Base-by-base conservation (phyloP, 2,888 invertebrate genomes). In the Cryptus viduatorius region DNA sequence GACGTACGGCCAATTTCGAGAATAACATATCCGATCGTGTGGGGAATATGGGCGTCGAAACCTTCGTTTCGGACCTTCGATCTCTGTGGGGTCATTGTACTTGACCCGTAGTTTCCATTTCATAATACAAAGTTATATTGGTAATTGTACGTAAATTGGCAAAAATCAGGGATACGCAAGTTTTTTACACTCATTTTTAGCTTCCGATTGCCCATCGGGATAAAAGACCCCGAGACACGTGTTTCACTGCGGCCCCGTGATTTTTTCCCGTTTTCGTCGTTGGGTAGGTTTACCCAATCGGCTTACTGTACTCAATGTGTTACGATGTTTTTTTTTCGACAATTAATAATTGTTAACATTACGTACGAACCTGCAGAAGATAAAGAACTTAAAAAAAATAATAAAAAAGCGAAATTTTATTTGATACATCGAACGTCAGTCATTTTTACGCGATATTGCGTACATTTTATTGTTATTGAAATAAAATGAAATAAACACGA, bases 1-100 rank as follows among this genome's bases (percentile, higher is more conserved):
- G 88, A 88, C 89, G 65, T 77, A 86, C 87, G 24, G 90, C 88
- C 86, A 90, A 91, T 91, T 88, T 86, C 56, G 64, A 56, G 14
- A 79, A 91, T 91, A 37, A 1, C 37, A 37, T 5, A 5, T 24
- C 87, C 53, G 48, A 87, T 89, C 86, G 90, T 90, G 84, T 69
- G 24, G 46, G 76, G 37, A 73, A 48, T 53, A 84, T 84, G 84
- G 87, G 84, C 83, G 83, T 71, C 76, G 24, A 24, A 24, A 24
- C 24, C 2, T 24, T 24, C 24, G 24, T 24, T 1, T 67, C 78
- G 61, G 69, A 69, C 24, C 68, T 77, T 68, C 29, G 56, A 73
- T 42, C 71, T 61, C 73, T 16, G 56, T 44, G 53, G 53, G 72
- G n/a, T 50, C 77, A 82, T 86, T 86, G 86, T 85, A 79, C 65